Base-by-base conservation (phyloP, 2,797 vertebrate genomes). In the Coendou prehensilis region DNA sequence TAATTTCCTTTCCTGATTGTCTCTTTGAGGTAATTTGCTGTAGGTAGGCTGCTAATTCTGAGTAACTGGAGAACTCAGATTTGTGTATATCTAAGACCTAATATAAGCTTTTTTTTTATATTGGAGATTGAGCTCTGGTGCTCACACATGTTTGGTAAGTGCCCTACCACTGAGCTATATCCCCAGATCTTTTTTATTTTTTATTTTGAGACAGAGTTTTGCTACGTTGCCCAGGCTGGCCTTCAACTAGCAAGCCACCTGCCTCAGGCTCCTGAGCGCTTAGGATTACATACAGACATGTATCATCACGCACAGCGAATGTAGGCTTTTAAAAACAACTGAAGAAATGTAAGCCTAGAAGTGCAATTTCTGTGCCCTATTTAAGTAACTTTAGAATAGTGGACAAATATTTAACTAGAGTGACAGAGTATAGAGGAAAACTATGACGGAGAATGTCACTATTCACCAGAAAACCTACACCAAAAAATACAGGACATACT, bases 71-170 rank as follows among this genome's bases (percentile, higher is more conserved):
- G n/a, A 87, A 57, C n/a, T 73, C 23, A 87, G 52, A 78, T 80
- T 91, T 78, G 26, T 79, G n/a, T 87, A 75, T 84, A 50, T 41
- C 22, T 22, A 95, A 83, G 73, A 50, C 20, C 54, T 76, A 87
- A 6, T 37, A 80, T 0, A 85, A 28, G 73, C 2, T 37, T 69
- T 37, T 41, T 22, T 23, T 45, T 47, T 28, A 11, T 7, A 50
- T 30, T 50, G 45, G 26, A 50, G 71, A 76, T 14, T 30, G 6
- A 50, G 6, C 26, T 30, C 47, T 28, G 73, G 45, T 28, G 73
- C 45, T 50, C 1, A 9, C 73, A 73, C 23, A 76, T 9, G 26
- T 45, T 76, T 17, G 28, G 14, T 47, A 28, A 76, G 14, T 28
- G 45, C 47, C 50, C 13, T 50, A 30, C 45, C 28, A 76, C 45